These are phyloP conservation scores for Rhinella marina DNA, from an alignment of 2,797 vertebrate species.

Conservation along the genomic window DNA sequence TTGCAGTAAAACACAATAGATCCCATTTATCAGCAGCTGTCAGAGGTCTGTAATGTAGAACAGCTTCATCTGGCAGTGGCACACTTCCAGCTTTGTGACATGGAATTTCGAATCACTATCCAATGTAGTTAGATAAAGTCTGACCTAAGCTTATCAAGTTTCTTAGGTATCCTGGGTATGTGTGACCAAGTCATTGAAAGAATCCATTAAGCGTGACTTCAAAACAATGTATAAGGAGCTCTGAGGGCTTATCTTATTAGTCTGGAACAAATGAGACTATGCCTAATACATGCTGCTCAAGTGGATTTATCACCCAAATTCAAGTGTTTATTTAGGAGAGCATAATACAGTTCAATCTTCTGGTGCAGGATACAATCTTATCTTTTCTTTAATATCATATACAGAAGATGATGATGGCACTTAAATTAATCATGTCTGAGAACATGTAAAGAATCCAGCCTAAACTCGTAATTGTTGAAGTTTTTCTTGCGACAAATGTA, in stretches of 20 bases:
- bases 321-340: background rate
- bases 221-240: constrained; percentile 26
- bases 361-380: background rate
- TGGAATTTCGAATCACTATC: constrained; percentile 3
- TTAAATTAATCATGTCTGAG: background rate
- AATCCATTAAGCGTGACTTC: constrained; percentile 40
- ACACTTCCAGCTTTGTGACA: constrained; percentile 8
- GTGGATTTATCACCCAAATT: background rate
- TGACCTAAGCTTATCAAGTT: constrained; percentile 13
- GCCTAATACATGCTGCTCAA: constrained; percentile 19
- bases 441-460: too few species aligned
- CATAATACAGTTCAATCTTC: background rate
- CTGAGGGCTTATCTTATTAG: constrained; percentile 30
- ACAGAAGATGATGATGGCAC: background rate
- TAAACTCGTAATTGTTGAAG: too few species aligned
- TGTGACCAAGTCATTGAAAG: constrained; percentile 38
- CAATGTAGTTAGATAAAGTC: constrained; percentile 39
- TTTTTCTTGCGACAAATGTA: too few species aligned
- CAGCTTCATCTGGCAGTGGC: constrained; percentile 13
- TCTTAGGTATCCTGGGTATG: constrained; percentile 21
- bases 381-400: background rate
- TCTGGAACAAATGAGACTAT: constrained; percentile 34
- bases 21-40: background rate
- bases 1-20: background rate
- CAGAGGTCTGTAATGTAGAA: constrained; percentile 1